A percentile compares a stretch with the other conserved stretches of the same genome.
These are phyloP conservation scores for Chymomyza amoena DNA, from an alignment of 2,888 invertebrate species.

Conservation along the genomic window DNA sequence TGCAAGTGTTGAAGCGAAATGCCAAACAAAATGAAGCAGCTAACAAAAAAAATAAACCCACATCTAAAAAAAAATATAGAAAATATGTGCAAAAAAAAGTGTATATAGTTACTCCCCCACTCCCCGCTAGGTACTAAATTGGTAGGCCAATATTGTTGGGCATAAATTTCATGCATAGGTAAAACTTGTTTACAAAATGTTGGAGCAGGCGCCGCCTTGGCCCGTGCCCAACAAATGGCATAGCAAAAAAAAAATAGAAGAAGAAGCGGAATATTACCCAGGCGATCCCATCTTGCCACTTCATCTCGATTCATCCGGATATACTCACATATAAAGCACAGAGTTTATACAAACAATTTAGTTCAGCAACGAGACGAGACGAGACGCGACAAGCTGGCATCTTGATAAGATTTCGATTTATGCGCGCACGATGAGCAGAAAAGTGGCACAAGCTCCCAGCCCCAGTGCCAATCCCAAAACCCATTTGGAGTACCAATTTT, in stretches of 20 bases:
- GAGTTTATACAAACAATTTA: slow-evolving; percentile 34
- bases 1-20: slow-evolving; percentile 51
- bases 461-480: not conserved
- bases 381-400: slow-evolving; percentile 61
- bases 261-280: slow-evolving; percentile 1
- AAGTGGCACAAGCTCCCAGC: not conserved
- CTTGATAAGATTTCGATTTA: slow-evolving; percentile 74
- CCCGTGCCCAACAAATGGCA: not conserved
- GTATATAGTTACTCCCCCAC: not conserved
- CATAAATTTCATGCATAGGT: slow-evolving; percentile 57
- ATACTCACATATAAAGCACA: not conserved
- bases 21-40: slow-evolving; percentile 21
- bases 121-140: slow-evolving; percentile 11
- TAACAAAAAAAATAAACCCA: slow-evolving; percentile 24
- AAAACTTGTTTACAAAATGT: slow-evolving; percentile 62
- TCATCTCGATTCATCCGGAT: not conserved
- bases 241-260: not conserved
- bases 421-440: slow-evolving; percentile 27
- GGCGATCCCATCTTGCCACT: not conserved
- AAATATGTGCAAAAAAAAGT: slow-evolving; percentile 16
- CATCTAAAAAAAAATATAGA: slow-evolving; percentile 25
- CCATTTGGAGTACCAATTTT: not conserved
- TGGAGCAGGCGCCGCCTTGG: not conserved
- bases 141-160: slow-evolving; percentile 39
- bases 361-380: slow-evolving; percentile 5